Percentiles rank a stretch among this genome's conserved stretches.
These are phyloP conservation scores for Tachysurus fulvidraco DNA, from an alignment of 2,113 vertebrate species.

Conservation along the genomic window DNA sequence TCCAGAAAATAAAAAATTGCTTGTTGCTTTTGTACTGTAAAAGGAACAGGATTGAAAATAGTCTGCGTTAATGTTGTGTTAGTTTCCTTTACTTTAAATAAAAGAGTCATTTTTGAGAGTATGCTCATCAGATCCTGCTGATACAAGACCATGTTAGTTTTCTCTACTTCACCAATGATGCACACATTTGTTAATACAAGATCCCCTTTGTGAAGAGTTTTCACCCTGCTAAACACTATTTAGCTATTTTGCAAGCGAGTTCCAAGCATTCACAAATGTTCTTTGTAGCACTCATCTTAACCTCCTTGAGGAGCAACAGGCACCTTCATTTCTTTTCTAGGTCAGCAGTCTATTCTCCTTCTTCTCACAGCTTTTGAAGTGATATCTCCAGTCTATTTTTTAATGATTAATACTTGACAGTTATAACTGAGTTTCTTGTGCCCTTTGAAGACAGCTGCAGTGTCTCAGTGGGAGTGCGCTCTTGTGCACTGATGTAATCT, in stretches of 20 bases:
- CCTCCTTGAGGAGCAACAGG: conserved; percentile 1
- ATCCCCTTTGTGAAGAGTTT: neutral
- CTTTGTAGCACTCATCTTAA: neutral
- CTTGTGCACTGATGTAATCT: conserved; percentile 53
- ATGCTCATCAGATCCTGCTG: neutral
- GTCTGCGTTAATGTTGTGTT: neutral
- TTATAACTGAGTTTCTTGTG: conserved; percentile 44
- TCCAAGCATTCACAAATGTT: neutral
- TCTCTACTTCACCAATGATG: neutral
- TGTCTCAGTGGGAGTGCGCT: conserved; percentile 32
- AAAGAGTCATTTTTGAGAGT: neutral
- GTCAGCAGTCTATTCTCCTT: conserved; percentile 17
- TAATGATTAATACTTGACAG: conserved; percentile 41
- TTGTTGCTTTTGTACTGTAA: neutral
- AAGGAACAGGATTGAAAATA: neutral
- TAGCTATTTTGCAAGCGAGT: neutral
- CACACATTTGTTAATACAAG: neutral
- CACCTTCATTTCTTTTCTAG: conserved; percentile 26
- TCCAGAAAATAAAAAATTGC: neutral
- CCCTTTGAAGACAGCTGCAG: conserved; percentile 35
- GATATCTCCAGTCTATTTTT: conserved; percentile 14
- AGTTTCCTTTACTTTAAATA: neutral
- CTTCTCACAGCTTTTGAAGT: conserved; percentile 30
- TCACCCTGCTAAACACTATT: neutral
- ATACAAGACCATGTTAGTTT: neutral